These are phyloP conservation scores for Aphelenchoides besseyi DNA, from an alignment of 1,140 invertebrate genomes.

Conservation along the genomic window DNA sequence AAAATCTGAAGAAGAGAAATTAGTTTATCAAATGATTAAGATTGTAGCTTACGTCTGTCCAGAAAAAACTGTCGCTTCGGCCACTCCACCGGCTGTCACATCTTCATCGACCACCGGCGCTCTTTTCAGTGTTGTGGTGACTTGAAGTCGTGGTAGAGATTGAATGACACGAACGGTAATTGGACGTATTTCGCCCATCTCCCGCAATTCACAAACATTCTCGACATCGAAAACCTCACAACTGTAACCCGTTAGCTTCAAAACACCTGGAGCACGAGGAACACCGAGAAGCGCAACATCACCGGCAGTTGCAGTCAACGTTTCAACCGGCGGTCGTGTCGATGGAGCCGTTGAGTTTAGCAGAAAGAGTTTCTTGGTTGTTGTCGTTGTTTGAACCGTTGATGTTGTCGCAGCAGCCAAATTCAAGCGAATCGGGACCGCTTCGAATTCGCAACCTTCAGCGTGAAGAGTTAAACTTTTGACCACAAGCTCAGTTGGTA, in stretches of 20 bases:
- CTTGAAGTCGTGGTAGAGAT: constrained; percentile 42
- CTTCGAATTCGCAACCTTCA: constrained; percentile 51
- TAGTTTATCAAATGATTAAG: background rate
- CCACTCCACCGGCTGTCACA: constrained; percentile 40
- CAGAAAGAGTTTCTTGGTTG: background rate
- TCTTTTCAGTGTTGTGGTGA: constrained; percentile 49
- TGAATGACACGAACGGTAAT: constrained; percentile 53
- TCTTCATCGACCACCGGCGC: constrained; percentile 43
- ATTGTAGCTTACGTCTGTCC: constrained; percentile 52
- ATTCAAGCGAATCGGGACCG: constrained; percentile 50
- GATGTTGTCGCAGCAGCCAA: constrained; percentile 33
- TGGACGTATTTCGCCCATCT: constrained; percentile 26
- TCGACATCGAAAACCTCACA: constrained; percentile 57
- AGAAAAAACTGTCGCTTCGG: constrained; percentile 56
- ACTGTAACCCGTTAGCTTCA: constrained; percentile 54
- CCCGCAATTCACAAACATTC: constrained; percentile 50
- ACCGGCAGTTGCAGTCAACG: background rate
- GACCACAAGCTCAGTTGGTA: constrained; percentile 54
- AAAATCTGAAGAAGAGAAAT: constrained; percentile 36
- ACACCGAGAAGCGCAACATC: constrained; percentile 51
- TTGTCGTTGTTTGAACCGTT: background rate
- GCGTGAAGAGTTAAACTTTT: constrained; percentile 43
- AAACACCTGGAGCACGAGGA: constrained; percentile 50
- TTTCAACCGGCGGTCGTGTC: background rate
- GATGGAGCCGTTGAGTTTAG: background rate